These are phyloP conservation scores for Fragum whitleyi DNA, from an alignment of 2,888 invertebrate species.

Conservation along the genomic window DNA sequence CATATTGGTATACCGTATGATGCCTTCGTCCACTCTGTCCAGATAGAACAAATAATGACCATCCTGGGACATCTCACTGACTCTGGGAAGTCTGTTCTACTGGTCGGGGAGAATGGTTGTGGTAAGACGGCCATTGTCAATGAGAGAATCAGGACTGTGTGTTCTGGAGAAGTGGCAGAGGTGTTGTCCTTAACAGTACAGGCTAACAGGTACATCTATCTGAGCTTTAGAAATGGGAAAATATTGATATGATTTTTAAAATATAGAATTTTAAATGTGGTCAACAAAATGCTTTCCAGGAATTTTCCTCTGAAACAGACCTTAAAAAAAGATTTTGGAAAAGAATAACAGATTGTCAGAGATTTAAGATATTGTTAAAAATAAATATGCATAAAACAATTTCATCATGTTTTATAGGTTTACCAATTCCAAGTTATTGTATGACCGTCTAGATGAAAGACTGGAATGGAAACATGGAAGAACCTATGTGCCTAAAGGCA, in stretches of 20 bases:
- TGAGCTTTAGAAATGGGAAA: too few species aligned
- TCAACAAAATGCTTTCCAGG: too few species aligned
- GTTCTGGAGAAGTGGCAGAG: conserved; percentile 85
- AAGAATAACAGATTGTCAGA: too few species aligned
- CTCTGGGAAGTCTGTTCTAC: conserved; percentile 82
- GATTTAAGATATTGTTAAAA: too few species aligned
- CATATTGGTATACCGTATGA: conserved; percentile 83
- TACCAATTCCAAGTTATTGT: conserved; percentile 82
- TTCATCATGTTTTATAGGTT: conserved; percentile 72
- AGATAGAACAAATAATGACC: conserved; percentile 70
- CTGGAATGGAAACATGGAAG: conserved; percentile 85
- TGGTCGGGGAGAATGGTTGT: conserved; percentile 84
- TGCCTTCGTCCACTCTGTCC: conserved; percentile 83
- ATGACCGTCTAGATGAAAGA: conserved; percentile 82
- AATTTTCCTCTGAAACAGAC: too few species aligned
- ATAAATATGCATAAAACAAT: too few species aligned
- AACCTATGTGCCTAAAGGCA: conserved; percentile 84
- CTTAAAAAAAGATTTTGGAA: too few species aligned
- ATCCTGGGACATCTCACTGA: conserved; percentile 83
- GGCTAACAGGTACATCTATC: conserved; percentile 81
- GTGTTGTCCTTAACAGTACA: conserved; percentile 81
- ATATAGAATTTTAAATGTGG: too few species aligned
- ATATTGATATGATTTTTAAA: too few species aligned
- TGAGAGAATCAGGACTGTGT: conserved; percentile 83
- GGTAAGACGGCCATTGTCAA: conserved; percentile 84